Conservation (phyloP, 1,140 invertebrate genomes). For the Drosophila tani region DNA sequence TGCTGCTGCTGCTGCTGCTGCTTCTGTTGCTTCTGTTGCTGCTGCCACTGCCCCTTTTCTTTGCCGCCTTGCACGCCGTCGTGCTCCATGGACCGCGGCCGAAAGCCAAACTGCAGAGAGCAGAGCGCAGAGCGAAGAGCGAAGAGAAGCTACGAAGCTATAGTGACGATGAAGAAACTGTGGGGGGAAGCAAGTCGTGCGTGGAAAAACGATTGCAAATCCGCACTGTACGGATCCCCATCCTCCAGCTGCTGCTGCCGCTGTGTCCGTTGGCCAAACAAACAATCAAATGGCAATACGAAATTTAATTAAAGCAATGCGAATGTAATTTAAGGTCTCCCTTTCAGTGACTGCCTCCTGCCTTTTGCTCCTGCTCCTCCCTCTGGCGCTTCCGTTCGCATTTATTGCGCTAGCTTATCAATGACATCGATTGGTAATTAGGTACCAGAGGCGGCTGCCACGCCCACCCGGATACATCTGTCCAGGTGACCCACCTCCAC, state of each 20-base stretch:
- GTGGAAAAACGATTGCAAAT: slow-evolving; percentile 47
- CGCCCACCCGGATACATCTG: slow-evolving; percentile 11
- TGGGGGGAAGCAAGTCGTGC: slow-evolving; percentile 45
- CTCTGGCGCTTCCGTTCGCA: slow-evolving; percentile 8
- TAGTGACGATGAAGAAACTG: slow-evolving; percentile 3
- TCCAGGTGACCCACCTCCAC: slow-evolving; percentile 8
- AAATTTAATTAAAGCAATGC: slow-evolving; percentile 72
- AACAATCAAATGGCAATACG: slow-evolving; percentile 72
- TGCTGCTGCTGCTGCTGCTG: slow-evolving; percentile 17
- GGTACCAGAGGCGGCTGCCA: slow-evolving; percentile 32
- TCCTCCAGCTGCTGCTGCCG: slow-evolving; percentile 6
- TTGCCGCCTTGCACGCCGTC: slow-evolving; percentile 32
- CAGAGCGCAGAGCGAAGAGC: slow-evolving; percentile 1
- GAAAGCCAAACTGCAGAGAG: slow-evolving; percentile 41
- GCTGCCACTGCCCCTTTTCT: slow-evolving; percentile 5
- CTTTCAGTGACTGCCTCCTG: neutral
- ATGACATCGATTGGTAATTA: slow-evolving; percentile 73
- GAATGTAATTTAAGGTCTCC: slow-evolving; percentile 27
- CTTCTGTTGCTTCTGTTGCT: slow-evolving; percentile 1
- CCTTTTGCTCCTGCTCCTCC: neutral
- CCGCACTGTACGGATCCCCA: neutral
- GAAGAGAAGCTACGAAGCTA: neutral
- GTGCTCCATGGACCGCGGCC: slow-evolving; percentile 66
- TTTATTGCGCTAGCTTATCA: slow-evolving; percentile 50
- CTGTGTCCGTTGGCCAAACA: slow-evolving; percentile 30